Conservation (phyloP, 2,797 vertebrate genomes). For the Carapus acus region DNA sequence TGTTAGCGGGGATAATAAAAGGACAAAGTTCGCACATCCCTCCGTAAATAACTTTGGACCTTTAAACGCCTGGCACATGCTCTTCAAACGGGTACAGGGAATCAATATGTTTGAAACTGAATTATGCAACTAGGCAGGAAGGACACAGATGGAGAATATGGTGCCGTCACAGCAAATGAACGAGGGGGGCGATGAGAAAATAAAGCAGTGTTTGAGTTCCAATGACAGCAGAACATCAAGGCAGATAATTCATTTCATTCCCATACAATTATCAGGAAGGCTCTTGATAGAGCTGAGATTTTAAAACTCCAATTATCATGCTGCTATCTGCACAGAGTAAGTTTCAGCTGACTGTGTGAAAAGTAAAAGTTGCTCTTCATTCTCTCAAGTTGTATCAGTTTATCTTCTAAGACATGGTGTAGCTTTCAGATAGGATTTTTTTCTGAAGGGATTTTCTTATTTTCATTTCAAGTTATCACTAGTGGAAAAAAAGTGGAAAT, state of each 20-base stretch:
- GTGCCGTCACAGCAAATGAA: constrained; percentile 45
- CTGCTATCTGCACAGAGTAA: constrained; percentile 7
- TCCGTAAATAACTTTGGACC: constrained; percentile 73
- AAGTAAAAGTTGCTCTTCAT: not conserved
- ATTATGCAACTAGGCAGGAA: constrained; percentile 52
- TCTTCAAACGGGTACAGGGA: constrained; percentile 46
- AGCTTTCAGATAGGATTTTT: too few relatives aligned
- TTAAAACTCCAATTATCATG: not conserved
- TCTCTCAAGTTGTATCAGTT: constrained; percentile 10
- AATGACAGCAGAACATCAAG: constrained; percentile 6
- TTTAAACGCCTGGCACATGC: constrained; percentile 59
- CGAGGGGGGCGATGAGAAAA: constrained; percentile 22
- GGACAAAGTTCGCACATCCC: constrained; percentile 69
- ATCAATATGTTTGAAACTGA: constrained; percentile 65
- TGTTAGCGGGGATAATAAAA: constrained; percentile 60
- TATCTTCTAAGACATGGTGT: not conserved
- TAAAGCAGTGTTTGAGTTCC: constrained; percentile 24
- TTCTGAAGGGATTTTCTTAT: too few relatives aligned
- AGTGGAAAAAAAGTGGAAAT: not conserved
- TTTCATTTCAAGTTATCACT: not conserved
- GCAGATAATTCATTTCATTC: constrained; percentile 3
- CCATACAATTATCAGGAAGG: not conserved
- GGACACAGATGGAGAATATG: constrained; percentile 32
- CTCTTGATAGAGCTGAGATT: constrained; percentile 12
- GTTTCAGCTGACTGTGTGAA: not conserved